Base-by-base conservation (phyloP, 2,797 vertebrate genomes). In the Anniella stebbinsi region DNA sequence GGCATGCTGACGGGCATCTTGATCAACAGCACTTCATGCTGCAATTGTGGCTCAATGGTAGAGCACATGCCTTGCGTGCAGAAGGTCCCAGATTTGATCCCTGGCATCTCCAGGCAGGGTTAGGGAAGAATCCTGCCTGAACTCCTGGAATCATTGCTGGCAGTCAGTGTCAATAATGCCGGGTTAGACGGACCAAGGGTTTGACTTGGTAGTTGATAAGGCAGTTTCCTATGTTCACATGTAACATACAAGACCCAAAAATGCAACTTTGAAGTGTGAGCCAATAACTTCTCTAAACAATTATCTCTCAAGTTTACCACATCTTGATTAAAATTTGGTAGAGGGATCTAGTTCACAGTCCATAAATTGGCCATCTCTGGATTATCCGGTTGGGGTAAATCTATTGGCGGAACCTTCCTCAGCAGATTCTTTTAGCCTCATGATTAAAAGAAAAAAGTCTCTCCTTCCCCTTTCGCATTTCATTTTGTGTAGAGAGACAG, bases 401-500 rank as follows among this genome's bases (percentile, higher is more conserved):
- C 10, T 48, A 38, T n/a, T 9, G 10, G 4, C n/a, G 33, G 28
- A 77, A n/a, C 36, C 41, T 48, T 10, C 12, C 81, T 23, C 11
- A 57, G 33, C 12, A 63, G 69, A 18, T 81, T 33, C 15, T 70
- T 81, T 30, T 28, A 88, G 80, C 51, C 4, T 41, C 67, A 30
- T 41, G 13, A 41, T 67, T 51, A 25, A 36, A 67, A 30, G 33
- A 1, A 17, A 18, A 72, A 30, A 67, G 54, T 3, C 5, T 4
- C 28, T 36, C 38, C 5, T 38, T 66, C 25, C 33, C 33, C 9
- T 10, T 45, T 45, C 51, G 45, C 25, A 5, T 73, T 84, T 73
- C 36, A 80, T 36, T 86, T 82, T 66, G 36, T 87, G 45, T 45
- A 69, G n/a, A 90, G 28, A 76, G 76, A 25, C 85, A 76, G 78